Percentiles rank a stretch among this genome's conserved stretches.
Evolutionary conservation across 2,888 invertebrate species (phyloP).

Genomic region (Philopedon plagiatum): DNA sequence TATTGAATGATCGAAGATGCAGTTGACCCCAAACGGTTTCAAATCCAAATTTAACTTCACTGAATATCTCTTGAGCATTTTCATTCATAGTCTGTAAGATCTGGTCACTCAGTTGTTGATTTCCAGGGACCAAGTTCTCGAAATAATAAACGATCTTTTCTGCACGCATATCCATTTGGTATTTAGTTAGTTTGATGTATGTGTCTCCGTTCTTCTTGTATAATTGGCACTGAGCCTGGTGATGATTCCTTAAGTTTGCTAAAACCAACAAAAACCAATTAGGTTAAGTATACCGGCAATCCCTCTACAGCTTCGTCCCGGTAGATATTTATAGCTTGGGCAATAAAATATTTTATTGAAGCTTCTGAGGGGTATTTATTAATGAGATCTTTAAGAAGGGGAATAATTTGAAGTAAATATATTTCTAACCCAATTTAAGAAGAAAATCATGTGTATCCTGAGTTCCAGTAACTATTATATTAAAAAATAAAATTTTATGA

Average conservation of each 20-base stretch:
- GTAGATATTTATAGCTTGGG: no score
- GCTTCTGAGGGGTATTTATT: no score
- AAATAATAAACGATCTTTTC: conserved; percentile 63
- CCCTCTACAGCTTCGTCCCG: no score
- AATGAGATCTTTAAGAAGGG: no score
- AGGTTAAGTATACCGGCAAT: not conserved
- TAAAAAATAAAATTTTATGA: no score
- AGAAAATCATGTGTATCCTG: no score
- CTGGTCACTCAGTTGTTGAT: conserved; percentile 54
- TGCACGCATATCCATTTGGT: conserved; percentile 73
- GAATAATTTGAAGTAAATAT: no score
- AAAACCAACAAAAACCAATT: conserved; percentile 29
- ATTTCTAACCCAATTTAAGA: no score
- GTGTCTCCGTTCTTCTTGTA: conserved; percentile 56
- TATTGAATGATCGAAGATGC: conserved; percentile 52
- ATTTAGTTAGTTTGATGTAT: conserved; percentile 51
- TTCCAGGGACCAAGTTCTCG: conserved; percentile 55
- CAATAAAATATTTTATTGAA: no score
- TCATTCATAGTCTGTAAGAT: conserved; percentile 56
- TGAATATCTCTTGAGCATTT: conserved; percentile 54
- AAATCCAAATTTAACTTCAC: conserved; percentile 54
- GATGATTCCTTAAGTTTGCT: conserved; percentile 50
- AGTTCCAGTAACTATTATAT: no score
- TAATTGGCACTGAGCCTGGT: conserved; percentile 53
- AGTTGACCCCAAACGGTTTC: conserved; percentile 52